Evolutionary conservation across 1,140 invertebrate species (phyloP).

Genomic region (Aphidius ervi): DNA sequence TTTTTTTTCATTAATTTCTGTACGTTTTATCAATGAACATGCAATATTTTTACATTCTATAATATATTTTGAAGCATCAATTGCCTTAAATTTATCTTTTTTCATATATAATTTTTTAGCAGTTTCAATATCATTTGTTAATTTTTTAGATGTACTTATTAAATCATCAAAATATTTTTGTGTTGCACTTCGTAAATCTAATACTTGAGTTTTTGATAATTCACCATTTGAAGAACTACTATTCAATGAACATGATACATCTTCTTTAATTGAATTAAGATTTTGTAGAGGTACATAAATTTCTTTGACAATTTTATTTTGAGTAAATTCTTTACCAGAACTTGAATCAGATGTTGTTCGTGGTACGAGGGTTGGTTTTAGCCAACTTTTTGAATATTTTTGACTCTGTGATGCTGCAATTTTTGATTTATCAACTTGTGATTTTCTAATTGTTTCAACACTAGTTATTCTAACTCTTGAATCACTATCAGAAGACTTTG

Average conservation of each 20-base stretch:
- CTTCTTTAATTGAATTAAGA: conserved; percentile 17
- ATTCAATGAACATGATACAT: conserved; percentile 20
- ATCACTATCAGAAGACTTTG: background rate
- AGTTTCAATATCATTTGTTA: conserved; percentile 12
- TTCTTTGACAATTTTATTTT: conserved; percentile 12
- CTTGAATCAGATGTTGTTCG: conserved; percentile 24
- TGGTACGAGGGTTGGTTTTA: conserved; percentile 1
- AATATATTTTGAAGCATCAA: conserved; percentile 10
- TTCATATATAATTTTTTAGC: conserved; percentile 4
- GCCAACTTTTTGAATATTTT: background rate
- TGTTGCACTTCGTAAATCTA: conserved; percentile 13
- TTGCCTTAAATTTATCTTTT: conserved; percentile 7
- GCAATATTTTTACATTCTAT: conserved; percentile 12
- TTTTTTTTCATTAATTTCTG: conserved; percentile 7
- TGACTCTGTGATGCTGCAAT: background rate
- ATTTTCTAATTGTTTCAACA: background rate
- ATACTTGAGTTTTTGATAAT: conserved; percentile 18
- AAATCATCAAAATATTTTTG: conserved; percentile 16
- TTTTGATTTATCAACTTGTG: too few species aligned
- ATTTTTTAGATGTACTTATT: conserved; percentile 12
- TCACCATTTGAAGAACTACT: conserved; percentile 20
- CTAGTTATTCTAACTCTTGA: background rate
- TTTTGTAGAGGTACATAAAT: conserved; percentile 13
- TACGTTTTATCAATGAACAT: background rate
- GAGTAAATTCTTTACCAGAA: conserved; percentile 33